Percentiles rank a stretch among this genome's conserved stretches.
Evolutionary conservation across 1,140 invertebrate species (phyloP).

Genomic region (Neodiprion lecontei): DNA sequence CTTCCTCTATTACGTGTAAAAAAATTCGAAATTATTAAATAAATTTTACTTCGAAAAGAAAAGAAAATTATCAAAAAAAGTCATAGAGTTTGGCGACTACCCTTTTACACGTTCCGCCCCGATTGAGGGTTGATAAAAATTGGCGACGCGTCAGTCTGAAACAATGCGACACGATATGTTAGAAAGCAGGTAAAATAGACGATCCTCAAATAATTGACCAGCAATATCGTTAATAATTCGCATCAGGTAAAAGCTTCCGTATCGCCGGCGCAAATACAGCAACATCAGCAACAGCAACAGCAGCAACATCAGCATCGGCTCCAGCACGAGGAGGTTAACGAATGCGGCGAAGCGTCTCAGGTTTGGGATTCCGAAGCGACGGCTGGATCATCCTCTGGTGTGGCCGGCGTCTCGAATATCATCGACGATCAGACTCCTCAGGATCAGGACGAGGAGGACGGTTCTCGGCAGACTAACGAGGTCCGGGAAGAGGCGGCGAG

Average conservation of each 20-base stretch:
- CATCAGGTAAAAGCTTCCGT: conserved; percentile 1
- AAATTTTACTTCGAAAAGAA: conserved; percentile 16
- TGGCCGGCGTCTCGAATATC: neutral
- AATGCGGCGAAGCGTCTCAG: conserved; percentile 24
- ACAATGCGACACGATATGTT: no score
- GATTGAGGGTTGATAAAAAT: no score
- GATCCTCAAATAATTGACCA: no score
- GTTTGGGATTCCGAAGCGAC: conserved; percentile 26
- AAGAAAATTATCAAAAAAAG: conserved; percentile 1
- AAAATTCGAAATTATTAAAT: neutral
- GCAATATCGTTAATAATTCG: neutral
- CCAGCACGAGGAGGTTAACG: conserved; percentile 26
- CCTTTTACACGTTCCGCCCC: no score
- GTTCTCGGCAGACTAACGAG: conserved; percentile 13
- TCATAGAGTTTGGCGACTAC: neutral
- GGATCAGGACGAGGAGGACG: conserved; percentile 27
- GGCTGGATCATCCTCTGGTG: conserved; percentile 23
- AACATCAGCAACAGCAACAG: conserved; percentile 23
- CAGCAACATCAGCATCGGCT: conserved; percentile 22
- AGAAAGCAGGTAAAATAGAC: no score
- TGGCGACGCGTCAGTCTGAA: no score
- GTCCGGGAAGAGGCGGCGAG: neutral
- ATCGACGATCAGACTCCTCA: neutral
- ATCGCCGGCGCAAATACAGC: conserved; percentile 21
- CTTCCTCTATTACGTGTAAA: neutral